Evolutionary conservation across 2,797 vertebrate genomes (phyloP).

Genomic region (Ficedula albicollis): DNA sequence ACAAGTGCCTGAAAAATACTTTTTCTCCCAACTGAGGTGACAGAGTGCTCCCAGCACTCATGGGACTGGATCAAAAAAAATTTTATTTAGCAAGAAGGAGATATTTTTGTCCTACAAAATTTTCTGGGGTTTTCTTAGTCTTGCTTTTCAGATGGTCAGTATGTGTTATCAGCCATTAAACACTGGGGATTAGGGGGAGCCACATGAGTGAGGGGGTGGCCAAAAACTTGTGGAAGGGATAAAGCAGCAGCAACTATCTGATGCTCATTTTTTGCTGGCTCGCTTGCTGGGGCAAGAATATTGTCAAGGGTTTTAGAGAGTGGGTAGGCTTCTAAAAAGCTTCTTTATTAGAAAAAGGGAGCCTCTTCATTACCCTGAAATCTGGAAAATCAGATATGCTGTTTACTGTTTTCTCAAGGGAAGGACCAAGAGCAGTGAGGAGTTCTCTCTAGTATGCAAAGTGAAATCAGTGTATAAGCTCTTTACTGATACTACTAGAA

Average conservation of each 20-base stretch:
- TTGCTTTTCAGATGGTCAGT: neutral
- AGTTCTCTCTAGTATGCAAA: neutral
- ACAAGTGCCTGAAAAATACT: neutral
- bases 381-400: neutral
- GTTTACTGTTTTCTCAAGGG: neutral
- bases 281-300: neutral
- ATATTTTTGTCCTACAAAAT: constrained; percentile 6
- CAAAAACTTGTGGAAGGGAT: neutral
- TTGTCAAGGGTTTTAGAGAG: neutral
- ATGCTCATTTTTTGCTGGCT: neutral
- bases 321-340: neutral
- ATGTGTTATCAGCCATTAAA: neutral
- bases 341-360: neutral
- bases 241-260: neutral
- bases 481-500: neutral
- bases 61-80: neutral
- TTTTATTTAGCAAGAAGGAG: neutral
- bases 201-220: neutral
- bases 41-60: neutral
- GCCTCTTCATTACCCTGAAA: neutral
- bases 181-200: neutral
- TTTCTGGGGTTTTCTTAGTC: neutral
- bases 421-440: neutral
- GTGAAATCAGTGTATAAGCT: neutral
- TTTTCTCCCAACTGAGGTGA: neutral